A percentile compares a stretch with the other conserved stretches of the same genome.
phyloP scores from a whole-genome alignment of 2,888 invertebrate species.

The Orchesella flavescens region DNA sequence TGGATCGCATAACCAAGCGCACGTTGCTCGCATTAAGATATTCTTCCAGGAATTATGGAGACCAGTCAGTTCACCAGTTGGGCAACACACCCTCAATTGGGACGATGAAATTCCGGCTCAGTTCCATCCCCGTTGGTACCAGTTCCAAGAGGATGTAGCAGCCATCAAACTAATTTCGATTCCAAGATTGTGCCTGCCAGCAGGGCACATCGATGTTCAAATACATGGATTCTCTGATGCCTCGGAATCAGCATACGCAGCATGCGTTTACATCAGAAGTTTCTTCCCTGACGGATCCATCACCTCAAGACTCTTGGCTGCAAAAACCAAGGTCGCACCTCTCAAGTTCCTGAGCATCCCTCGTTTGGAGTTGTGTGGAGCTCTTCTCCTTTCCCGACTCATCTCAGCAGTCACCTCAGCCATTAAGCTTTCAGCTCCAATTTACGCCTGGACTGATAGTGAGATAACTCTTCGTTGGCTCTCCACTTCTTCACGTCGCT shows the following conservation, averaged over 20 bases:
- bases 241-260: too few species aligned
- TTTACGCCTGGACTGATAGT: too few species aligned
- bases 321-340: slow-evolving; percentile 70
- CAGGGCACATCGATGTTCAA: too few species aligned
- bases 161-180: too few species aligned
- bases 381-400: slow-evolving; percentile 69
- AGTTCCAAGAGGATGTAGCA: too few species aligned
- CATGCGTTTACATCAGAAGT: slow-evolving; percentile 5
- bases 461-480: slow-evolving; percentile 72
- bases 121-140: not conserved
- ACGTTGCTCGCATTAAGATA: slow-evolving; percentile 28
- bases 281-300: not conserved
- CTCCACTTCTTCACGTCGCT: slow-evolving; percentile 59
- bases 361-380: slow-evolving; percentile 72
- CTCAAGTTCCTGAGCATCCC: slow-evolving; percentile 71
- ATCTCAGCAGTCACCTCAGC: slow-evolving; percentile 33
- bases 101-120: slow-evolving; percentile 28
- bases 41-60: slow-evolving; percentile 37
- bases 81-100: slow-evolving; percentile 24
- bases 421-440: not conserved
- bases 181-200: too few species aligned
- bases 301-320: slow-evolving; percentile 46
- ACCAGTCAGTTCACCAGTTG: too few species aligned
- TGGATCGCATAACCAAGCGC: slow-evolving; percentile 16
- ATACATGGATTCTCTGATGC: too few species aligned